Base-by-base conservation (phyloP, 1,140 invertebrate species). In the Uloborus diversus region DNA sequence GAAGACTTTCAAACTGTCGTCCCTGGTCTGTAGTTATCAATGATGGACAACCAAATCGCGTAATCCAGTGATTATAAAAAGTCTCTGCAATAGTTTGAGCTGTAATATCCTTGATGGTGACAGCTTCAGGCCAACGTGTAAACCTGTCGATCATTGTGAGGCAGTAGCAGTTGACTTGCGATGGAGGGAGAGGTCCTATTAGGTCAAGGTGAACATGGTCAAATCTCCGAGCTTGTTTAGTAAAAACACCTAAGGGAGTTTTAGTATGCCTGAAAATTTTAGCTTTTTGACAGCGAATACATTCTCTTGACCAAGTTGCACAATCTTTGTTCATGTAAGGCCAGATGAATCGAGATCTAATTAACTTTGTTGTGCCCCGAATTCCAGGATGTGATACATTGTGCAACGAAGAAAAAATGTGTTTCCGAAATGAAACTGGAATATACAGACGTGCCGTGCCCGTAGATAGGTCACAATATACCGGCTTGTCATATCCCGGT, bases 121-220 rank as follows among this genome's bases (percentile, higher is more conserved):
- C 30, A 13, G 86, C 85, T 82, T 89, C 88, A 0, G 85, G 86
- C 85, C 84, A 89, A n/a, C 86, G 66, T 0, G 87, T 86, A 79
- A 85, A 89, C 5, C 86, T 66, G 70, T 89, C 86, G 3, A 88
- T 86, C 7, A 84, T 83, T 0, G 88, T 89, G 1, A 89, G 81
- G 11, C 82, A 80, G 70, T 89, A 89, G 13, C 28, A 42, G 49
- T 73, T 84, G 14, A 83, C 86, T 9, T 85, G 30, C 0, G 87
- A 86, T 2, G 90, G 61, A 0, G 86, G 88, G 17, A 66, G 35
- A 11, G 49, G n/a, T n/a, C n/a, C 86, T 9, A 90, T 83, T 0
- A 90, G 83, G 82, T 90, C 89, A 0, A 90, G 79, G 81, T 90
- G 86, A 0, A 90, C 81, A 69, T 88, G 85, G 1, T 82, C 51